Evolutionary conservation across 2,888 invertebrate genomes (phyloP).

Genomic region (Sesamia inferens): DNA sequence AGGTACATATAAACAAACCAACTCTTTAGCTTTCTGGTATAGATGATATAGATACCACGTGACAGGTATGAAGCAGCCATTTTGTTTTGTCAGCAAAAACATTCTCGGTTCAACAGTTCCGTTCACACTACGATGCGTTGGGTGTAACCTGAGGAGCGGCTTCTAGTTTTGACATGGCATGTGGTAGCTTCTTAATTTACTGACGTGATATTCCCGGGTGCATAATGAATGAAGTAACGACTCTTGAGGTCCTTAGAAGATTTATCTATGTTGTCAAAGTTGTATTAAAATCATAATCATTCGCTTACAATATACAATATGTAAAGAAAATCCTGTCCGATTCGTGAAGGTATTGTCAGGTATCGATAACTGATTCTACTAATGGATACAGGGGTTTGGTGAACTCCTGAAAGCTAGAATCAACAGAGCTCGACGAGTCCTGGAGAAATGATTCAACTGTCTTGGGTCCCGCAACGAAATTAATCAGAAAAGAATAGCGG

Average conservation of each 20-base stretch:
- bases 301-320: no score
- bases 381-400: no score
- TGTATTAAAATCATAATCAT: no score
- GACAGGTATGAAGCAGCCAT: constrained; percentile 46
- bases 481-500: no score
- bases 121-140: constrained; percentile 50
- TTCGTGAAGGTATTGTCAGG: no score
- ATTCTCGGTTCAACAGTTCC: constrained; percentile 42
- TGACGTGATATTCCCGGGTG: constrained; percentile 23
- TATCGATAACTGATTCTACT: no score
- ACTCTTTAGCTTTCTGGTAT: neutral
- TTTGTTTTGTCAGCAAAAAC: constrained; percentile 59
- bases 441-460: no score
- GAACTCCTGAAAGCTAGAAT: no score
- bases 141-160: constrained; percentile 38
- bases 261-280: no score
- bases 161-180: constrained; percentile 31
- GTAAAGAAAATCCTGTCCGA: no score
- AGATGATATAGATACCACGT: constrained; percentile 16
- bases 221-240: neutral
- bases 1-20: neutral
- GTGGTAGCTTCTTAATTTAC: constrained; percentile 33
- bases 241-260: neutral
- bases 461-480: no score
- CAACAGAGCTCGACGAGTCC: no score